phyloP scores from a whole-genome alignment of 1,140 invertebrate genomes.

The Zaprionus camerounensis region DNA sequence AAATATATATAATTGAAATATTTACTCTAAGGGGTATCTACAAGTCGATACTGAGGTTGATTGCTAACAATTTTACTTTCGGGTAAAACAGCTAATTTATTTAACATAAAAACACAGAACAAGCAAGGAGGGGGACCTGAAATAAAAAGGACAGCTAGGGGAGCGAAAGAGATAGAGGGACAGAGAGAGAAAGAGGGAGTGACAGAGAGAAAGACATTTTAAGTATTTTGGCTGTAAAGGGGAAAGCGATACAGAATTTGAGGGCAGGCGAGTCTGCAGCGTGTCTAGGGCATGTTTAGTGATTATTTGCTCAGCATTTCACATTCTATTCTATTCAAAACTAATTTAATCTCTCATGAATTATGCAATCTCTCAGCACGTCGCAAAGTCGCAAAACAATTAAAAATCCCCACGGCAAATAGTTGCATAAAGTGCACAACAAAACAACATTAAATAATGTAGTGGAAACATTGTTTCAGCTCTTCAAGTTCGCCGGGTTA shows the following conservation, averaged over 20 bases:
- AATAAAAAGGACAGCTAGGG: background rate
- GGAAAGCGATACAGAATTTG: conserved; percentile 5
- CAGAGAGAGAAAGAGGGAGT: background rate
- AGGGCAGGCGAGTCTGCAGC: conserved; percentile 9
- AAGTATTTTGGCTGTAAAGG: conserved; percentile 2
- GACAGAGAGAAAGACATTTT: background rate
- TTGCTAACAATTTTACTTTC: conserved; percentile 15
- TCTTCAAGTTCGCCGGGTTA: background rate
- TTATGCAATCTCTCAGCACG: conserved; percentile 5
- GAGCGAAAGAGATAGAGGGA: background rate
- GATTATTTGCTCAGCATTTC: conserved; percentile 6
- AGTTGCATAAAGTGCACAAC: background rate
- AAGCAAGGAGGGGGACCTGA: background rate
- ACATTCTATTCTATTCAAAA: conserved; percentile 4
- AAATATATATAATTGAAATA: too few species aligned
- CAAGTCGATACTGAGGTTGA: background rate
- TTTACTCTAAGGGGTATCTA: background rate
- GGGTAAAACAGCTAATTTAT: conserved; percentile 47
- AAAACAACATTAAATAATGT: background rate
- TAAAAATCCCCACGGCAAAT: conserved; percentile 1
- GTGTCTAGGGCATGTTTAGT: conserved; percentile 27
- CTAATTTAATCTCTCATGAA: conserved; percentile 14
- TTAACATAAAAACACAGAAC: conserved; percentile 38
- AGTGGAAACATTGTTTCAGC: conserved; percentile 3
- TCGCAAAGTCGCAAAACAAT: background rate